Percentiles rank a stretch among this genome's conserved stretches.
Conservation (phyloP, 2,113 vertebrate species). For the Solea senegalensis region DNA sequence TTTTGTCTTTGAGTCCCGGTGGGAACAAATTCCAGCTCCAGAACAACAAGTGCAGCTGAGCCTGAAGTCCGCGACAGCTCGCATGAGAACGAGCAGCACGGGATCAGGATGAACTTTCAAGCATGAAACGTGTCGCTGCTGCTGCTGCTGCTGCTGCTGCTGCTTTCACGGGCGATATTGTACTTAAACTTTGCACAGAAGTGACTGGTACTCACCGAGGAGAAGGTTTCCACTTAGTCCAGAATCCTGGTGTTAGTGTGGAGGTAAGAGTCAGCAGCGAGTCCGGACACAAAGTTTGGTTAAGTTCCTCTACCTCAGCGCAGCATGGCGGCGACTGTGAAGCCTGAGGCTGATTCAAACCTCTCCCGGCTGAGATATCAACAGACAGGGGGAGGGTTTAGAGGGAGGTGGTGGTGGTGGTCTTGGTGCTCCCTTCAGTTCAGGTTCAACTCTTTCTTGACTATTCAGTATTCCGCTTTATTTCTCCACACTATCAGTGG, state of each 20-base stretch:
- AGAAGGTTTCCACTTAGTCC: slow-evolving; percentile 3
- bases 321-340: slow-evolving; percentile 77
- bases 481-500: neutral
- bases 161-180: too few species aligned
- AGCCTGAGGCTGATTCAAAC: slow-evolving; percentile 61
- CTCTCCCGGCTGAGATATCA: slow-evolving; percentile 58
- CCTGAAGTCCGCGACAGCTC: slow-evolving; percentile 45
- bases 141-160: neutral
- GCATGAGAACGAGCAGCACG: slow-evolving; percentile 19
- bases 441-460: too few species aligned
- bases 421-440: too few species aligned
- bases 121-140: neutral
- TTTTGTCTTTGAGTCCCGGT: neutral
- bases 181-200: neutral
- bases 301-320: slow-evolving; percentile 40
- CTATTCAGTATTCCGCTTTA: too few species aligned
- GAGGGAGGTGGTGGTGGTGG: neutral
- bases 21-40: neutral
- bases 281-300: slow-evolving; percentile 56
- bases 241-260: slow-evolving; percentile 11
- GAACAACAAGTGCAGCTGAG: slow-evolving; percentile 75
- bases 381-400: slow-evolving; percentile 25
- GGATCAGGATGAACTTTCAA: slow-evolving; percentile 5
- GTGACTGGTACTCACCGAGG: slow-evolving; percentile 51
- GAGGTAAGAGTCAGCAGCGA: slow-evolving; percentile 34